These are phyloP conservation scores for Leptinotarsa haldemani DNA, from an alignment of 2,888 invertebrate species.

Conservation along the genomic window DNA sequence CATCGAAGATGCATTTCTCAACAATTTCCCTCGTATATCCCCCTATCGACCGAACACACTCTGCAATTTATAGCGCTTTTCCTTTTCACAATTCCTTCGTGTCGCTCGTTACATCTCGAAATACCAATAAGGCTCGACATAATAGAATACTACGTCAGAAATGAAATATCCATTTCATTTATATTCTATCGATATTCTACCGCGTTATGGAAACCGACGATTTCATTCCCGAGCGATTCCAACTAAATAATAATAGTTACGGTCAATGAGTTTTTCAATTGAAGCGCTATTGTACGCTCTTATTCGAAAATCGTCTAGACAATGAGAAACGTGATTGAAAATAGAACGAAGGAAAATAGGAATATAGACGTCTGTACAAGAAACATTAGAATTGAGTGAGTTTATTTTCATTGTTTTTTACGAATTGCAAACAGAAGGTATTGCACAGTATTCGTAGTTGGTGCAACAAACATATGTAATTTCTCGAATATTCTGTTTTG, in stretches of 20 bases:
- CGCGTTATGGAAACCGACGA: background rate
- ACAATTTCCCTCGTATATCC: background rate
- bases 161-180: constrained; percentile 8
- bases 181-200: background rate
- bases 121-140: background rate
- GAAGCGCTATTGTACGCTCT: background rate
- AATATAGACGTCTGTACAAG: background rate
- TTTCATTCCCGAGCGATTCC: background rate
- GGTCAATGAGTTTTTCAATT: constrained; percentile 3
- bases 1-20: background rate
- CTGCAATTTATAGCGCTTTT: background rate
- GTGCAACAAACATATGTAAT: no score
- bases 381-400: background rate
- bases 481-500: no score
- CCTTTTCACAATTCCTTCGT: background rate
- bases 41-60: background rate
- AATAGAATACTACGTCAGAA: constrained; percentile 2
- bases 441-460: background rate
- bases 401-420: background rate
- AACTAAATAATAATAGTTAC: background rate
- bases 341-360: background rate
- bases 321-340: background rate
- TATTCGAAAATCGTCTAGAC: background rate
- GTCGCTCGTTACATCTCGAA: background rate
- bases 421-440: background rate